Base-by-base conservation (phyloP, 2,797 vertebrate genomes). In the Erithacus rubecula region DNA sequence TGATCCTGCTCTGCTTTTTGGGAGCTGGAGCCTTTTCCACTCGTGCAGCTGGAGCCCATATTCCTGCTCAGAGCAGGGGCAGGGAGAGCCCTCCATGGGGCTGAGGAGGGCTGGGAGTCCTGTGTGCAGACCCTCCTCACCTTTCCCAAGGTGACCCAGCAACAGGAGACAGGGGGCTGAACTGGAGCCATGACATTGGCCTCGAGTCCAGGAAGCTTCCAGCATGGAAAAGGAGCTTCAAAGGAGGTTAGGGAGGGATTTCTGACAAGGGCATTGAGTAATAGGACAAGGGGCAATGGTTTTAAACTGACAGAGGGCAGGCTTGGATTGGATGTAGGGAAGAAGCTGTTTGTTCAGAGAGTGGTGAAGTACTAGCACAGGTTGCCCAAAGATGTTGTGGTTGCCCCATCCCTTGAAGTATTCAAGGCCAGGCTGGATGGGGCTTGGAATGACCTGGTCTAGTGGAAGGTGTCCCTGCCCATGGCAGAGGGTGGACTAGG, bases 21-120 rank as follows among this genome's bases (percentile, higher is more conserved):
- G 89, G 76, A 90, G 89, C 87, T 76, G 30, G n/a, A 92, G 84
- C 84, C 71, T 89, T 84, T 93, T 69, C 81, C 68, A 15, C 69
- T 85, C 11, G 0, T 80, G 90, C 79, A 70, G 91, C 93, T 93
- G 87, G 75, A 92, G 78, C 83, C 41, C 44, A 69, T 47, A 74
- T 55, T 79, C 67, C 27, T 26, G 81, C 71, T 84, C n/a, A 44
- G 39, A 67, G 56, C 8, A 3, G 36, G 72, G 41, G 53, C 47
- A 64, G 70, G 69, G 62, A 75, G 58, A 64, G 29, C 49, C 0
- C 0, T 36, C 24, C 5, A 1, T 11, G 1, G 4, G 64, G 44
- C 81, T 89, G 83, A n/a, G 77, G 51, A 72, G 47, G 2, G 78
- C 21, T 55, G 44, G 36, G 60, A 86, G 58, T 46, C 12, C 75